Conservation (phyloP, 2,888 invertebrate genomes). For the Luperina nickerlii region DNA sequence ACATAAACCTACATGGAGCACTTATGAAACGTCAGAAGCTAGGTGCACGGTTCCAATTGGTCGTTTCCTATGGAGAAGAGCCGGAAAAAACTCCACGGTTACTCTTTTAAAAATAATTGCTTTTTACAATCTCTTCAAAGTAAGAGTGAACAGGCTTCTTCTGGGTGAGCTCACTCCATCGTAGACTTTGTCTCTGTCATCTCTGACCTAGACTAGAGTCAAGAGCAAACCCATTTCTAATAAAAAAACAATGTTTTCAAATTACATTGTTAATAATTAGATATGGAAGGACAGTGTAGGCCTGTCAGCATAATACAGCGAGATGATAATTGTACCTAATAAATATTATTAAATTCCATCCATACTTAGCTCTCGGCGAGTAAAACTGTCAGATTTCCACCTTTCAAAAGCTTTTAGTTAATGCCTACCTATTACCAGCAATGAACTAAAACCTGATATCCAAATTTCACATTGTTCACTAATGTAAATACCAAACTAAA, state of each 20-base stretch:
- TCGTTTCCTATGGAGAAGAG: not conserved
- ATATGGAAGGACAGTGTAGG: not conserved
- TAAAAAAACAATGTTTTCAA: no score
- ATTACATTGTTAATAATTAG: not conserved
- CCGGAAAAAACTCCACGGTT: not conserved
- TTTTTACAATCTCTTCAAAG: no score
- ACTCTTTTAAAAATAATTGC: not conserved
- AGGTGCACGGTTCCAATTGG: not conserved
- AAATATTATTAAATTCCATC: not conserved
- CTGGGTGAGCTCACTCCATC: no score
- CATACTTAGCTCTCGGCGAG: not conserved
- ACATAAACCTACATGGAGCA: not conserved
- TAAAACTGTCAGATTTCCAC: not conserved
- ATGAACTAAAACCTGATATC: not conserved
- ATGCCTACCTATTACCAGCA: not conserved
- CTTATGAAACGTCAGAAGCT: not conserved
- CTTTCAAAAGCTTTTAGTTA: not conserved
- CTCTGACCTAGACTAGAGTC: no score
- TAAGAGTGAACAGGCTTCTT: no score
- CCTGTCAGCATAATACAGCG: not conserved
- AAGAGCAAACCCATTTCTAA: no score
- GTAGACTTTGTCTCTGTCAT: no score
- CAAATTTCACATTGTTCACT: slow-evolving; percentile 4
- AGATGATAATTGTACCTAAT: not conserved
- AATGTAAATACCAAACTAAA: slow-evolving; percentile 38